phyloP scores from a whole-genome alignment of 1,140 invertebrate genomes.

The Cataglyphis hispanica region DNA sequence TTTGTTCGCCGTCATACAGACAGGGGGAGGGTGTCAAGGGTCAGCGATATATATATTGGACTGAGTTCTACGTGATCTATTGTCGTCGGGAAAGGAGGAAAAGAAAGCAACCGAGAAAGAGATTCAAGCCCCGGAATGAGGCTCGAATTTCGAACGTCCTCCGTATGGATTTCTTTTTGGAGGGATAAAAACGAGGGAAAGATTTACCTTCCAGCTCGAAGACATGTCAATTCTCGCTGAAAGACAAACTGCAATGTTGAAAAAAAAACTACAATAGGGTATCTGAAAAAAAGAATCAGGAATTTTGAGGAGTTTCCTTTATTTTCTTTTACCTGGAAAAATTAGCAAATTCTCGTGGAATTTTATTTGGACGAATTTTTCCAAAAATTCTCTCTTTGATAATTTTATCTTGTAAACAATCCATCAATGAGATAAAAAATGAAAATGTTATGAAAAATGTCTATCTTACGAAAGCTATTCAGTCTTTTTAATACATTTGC shows the following conservation, averaged over 20 bases:
- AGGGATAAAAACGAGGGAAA: conserved; percentile 56
- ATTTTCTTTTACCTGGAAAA: too few species aligned
- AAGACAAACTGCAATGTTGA: not conserved
- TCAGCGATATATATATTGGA: conserved; percentile 75
- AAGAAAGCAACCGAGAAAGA: conserved; percentile 36
- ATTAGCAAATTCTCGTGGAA: too few species aligned
- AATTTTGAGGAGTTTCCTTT: too few species aligned
- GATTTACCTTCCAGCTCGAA: conserved; percentile 2
- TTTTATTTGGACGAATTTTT: too few species aligned
- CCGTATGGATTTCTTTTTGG: conserved; percentile 22
- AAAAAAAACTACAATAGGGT: not conserved
- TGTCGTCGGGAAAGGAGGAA: conserved; percentile 67
- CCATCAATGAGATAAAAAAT: too few species aligned
- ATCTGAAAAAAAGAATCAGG: not conserved
- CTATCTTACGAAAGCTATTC: too few species aligned
- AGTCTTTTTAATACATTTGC: too few species aligned
- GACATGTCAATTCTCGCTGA: not conserved
- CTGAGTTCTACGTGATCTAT: conserved; percentile 73
- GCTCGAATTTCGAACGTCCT: conserved; percentile 74
- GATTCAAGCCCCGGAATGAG: conserved; percentile 61
- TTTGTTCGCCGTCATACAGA: conserved; percentile 62
- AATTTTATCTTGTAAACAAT: too few species aligned
- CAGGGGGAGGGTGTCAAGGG: conserved; percentile 64
- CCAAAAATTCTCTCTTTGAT: too few species aligned
- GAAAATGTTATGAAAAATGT: too few species aligned